Evolutionary conservation across 23 tunicate genomes (phyloP), one percentile per base, ranked within the genome.

Genomic region (Phallusia fumigata): DNA sequence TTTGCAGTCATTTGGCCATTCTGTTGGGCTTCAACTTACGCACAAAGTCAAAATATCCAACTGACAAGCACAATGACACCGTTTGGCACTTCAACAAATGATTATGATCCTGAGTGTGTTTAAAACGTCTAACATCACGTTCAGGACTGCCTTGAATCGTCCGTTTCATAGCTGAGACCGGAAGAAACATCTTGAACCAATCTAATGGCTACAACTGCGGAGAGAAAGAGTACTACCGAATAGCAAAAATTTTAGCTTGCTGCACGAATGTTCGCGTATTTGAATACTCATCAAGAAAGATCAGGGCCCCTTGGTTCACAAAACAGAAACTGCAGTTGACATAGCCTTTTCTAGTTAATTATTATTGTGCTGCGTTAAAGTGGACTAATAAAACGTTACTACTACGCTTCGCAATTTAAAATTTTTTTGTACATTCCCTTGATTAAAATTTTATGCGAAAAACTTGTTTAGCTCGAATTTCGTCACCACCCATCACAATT

Each of bases 141-240:
- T 21, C 69, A 58, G 69, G 69, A 58, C 69, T 58, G 69, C 69
- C 69, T 58, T 58, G 69, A 58, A 58, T 58, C 69, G 69, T 58
- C 69, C 28, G 26, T 58, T 58, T 58, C 69, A 58, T 58, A 58
- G 69, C 69, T 58, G 69, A 24, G 28, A 13, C 28, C 13, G 69
- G 69, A 24, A 58, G 69, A 58, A 58, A 58, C 69, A 58, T 58
- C 69, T 24, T 58, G 69, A 16, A 58, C 69, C 69, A 58, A 58
- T 58, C 69, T 58, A 58, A 58, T 58, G 69, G 69, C 69, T 58
- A 58, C 28, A 58, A 58, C 69, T 58, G 69, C 69, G 69, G 69
- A 58, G 28, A 58, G 69, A 58, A 58, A 58, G 69, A 58, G 69
- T 58, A 58, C 69, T 58, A 58, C 69, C 69, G 69, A 58, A 58